Conservation (phyloP, 2,797 vertebrate species). For the Mus minutoides region DNA sequence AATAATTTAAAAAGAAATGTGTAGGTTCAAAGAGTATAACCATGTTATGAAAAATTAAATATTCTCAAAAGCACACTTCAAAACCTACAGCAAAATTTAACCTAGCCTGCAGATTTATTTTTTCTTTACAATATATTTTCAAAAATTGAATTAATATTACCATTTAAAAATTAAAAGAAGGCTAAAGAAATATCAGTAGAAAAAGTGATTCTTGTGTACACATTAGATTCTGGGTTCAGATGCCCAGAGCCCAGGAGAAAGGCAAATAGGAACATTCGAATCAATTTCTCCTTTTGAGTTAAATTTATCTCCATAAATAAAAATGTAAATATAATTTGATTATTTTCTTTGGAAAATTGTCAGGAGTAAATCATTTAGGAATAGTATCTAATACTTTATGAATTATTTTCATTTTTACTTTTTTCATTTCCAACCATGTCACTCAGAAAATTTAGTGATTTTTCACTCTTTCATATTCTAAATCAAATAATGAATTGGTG, state of each 20-base stretch:
- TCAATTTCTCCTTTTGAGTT: neutral
- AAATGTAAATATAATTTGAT: neutral
- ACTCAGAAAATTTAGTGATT: constrained; percentile 29
- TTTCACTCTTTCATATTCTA: neutral
- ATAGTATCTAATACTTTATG: neutral
- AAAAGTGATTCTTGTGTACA: neutral
- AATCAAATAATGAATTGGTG: neutral
- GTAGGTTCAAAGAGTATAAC: neutral
- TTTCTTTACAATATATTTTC: neutral
- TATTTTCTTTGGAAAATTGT: constrained; percentile 22
- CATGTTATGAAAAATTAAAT: neutral
- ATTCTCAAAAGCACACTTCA: neutral
- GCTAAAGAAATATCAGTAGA: neutral
- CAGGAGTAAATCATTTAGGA: neutral
- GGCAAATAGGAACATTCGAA: neutral
- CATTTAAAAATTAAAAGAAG: constrained; percentile 15
- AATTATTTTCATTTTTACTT: constrained; percentile 24
- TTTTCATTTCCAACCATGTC: neutral
- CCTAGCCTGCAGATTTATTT: neutral
- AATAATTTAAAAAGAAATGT: neutral
- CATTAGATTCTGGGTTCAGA: neutral
- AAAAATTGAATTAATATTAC: constrained; percentile 4
- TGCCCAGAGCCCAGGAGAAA: neutral
- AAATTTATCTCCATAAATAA: neutral
- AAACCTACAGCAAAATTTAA: neutral